These are phyloP conservation scores for Trachymyrmex septentrionalis DNA, from an alignment of 1,140 invertebrate species.

Conservation along the genomic window DNA sequence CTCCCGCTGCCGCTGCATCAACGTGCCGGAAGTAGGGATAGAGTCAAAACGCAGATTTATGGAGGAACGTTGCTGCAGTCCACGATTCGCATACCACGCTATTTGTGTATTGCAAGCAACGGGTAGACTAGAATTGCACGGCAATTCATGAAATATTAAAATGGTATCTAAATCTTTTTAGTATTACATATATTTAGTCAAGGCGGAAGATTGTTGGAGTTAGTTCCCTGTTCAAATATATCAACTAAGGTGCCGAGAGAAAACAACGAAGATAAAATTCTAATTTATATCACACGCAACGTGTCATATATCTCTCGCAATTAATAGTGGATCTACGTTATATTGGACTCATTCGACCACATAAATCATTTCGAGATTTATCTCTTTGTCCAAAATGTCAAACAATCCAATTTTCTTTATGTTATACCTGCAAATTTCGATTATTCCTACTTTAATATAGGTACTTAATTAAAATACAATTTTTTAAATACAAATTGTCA, in stretches of 20 bases:
- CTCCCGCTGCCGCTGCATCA: conserved; percentile 40
- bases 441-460: no score
- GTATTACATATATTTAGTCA: neutral
- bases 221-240: conserved; percentile 25
- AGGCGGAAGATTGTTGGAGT: neutral
- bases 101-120: neutral
- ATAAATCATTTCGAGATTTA: no score
- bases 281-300: conserved; percentile 9
- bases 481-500: no score
- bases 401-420: no score
- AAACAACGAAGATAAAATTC: neutral
- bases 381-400: no score
- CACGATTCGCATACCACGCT: neutral
- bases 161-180: conserved; percentile 7
- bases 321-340: neutral
- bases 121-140: neutral
- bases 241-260: neutral
- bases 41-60: conserved; percentile 68
- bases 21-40: conserved; percentile 35
- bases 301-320: neutral
- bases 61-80: conserved; percentile 11
- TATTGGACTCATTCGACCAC: no score
- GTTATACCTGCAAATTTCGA: no score
- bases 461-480: no score
- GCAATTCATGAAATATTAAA: conserved; percentile 28